Percentiles rank a stretch among this genome's conserved stretches.
Evolutionary conservation across 2,113 vertebrate species (phyloP).

Genomic region (Xiphophorus maculatus): DNA sequence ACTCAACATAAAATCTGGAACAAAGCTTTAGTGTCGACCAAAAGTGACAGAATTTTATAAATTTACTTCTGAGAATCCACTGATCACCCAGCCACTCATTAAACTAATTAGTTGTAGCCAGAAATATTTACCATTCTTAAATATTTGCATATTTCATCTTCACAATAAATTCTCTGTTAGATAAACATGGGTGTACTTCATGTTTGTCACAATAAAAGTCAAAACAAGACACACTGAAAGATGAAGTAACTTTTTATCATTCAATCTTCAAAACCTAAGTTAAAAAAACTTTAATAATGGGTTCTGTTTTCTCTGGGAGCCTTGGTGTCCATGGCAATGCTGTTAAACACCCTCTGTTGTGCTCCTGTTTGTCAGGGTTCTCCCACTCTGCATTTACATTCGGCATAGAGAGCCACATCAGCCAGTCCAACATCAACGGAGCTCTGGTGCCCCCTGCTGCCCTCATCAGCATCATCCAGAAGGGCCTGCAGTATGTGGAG

Average conservation of each 20-base stretch:
- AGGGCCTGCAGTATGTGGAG: conserved; percentile 98
- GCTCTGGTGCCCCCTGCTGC: conserved; percentile 98
- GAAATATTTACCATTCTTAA: no score
- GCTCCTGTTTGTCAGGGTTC: conserved; percentile 84
- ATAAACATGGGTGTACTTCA: no score
- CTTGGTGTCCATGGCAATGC: neutral
- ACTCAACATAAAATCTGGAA: neutral
- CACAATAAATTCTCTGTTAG: no score
- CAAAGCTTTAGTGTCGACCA: neutral
- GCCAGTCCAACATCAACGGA: conserved; percentile 98
- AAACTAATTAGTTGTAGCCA: neutral
- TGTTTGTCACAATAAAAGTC: no score
- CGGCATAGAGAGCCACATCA: conserved; percentile 99
- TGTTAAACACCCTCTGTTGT: neutral
- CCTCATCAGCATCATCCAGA: conserved; percentile 99
- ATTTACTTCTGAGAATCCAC: neutral
- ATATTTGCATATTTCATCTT: no score
- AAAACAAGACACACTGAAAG: neutral
- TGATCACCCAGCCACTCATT: neutral
- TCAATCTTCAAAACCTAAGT: no score
- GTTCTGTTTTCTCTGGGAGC: neutral
- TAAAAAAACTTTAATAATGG: no score
- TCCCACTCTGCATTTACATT: conserved; percentile 99
- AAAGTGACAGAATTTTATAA: neutral
- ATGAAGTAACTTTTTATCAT: neutral